Evolutionary conservation across 2,888 invertebrate species (phyloP).

Genomic region (Hypolimnas misippus): DNA sequence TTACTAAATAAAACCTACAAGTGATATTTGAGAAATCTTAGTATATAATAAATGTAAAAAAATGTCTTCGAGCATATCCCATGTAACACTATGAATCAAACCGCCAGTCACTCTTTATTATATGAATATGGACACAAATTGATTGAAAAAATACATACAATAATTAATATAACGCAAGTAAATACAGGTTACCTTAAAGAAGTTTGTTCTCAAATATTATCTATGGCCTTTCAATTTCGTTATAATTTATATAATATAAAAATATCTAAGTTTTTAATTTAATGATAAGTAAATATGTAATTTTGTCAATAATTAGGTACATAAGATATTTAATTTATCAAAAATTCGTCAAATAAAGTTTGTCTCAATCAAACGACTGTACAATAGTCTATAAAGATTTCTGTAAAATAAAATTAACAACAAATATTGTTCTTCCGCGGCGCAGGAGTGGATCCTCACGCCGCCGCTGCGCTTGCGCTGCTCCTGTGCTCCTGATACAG

Average conservation of each 20-base stretch:
- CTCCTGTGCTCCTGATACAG: conserved; percentile 89
- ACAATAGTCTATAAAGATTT: conserved; percentile 41
- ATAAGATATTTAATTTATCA: conserved; percentile 8
- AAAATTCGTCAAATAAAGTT: conserved; percentile 38
- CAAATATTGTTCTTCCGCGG: conserved; percentile 45
- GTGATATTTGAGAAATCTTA: conserved; percentile 31
- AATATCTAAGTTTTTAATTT: conserved; percentile 3
- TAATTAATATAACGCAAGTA: conserved; percentile 15
- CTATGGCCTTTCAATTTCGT: conserved; percentile 29
- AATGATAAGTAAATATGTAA: conserved; percentile 12
- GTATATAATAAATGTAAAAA: conserved; percentile 32
- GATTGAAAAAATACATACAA: conserved; percentile 12
- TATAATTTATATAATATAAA: conserved; percentile 10
- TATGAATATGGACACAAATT: conserved; percentile 38
- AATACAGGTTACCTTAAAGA: background rate
- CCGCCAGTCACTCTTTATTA: conserved; percentile 37
- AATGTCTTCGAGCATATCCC: conserved; percentile 42
- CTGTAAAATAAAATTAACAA: conserved; percentile 45
- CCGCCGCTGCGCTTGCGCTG: conserved; percentile 49
- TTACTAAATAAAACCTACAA: conserved; percentile 25
- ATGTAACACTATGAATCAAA: conserved; percentile 33
- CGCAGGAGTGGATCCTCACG: conserved; percentile 39
- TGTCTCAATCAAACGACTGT: conserved; percentile 36
- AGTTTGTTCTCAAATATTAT: conserved; percentile 9
- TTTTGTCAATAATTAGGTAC: conserved; percentile 12